These are phyloP conservation scores for Pseudomyrmex flavicornis DNA, from an alignment of 1,140 invertebrate genomes.

Conservation along the genomic window DNA sequence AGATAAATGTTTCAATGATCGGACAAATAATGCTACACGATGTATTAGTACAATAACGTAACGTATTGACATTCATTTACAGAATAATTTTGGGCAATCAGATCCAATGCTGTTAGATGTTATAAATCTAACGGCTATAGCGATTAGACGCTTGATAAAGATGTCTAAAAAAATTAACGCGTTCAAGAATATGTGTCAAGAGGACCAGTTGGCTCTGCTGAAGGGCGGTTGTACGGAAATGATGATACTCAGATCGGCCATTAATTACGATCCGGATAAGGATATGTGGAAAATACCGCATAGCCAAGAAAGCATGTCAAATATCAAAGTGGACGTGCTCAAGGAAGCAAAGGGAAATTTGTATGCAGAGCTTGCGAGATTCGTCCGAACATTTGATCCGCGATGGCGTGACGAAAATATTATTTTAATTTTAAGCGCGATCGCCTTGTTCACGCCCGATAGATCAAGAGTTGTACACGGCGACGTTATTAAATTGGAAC, in stretches of 20 bases:
- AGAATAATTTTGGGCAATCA: conserved; percentile 85
- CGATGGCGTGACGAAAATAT: conserved; percentile 95
- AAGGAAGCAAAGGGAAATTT: conserved; percentile 95
- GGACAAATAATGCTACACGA: too few relatives aligned
- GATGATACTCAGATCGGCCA: conserved; percentile 95
- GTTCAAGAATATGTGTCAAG: conserved; percentile 96
- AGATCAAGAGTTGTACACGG: conserved; percentile 92
- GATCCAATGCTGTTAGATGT: conserved; percentile 92
- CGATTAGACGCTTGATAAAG: conserved; percentile 95
- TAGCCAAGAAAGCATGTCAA: conserved; percentile 89
- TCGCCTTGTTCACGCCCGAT: conserved; percentile 94
- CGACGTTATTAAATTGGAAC: conserved; percentile 94
- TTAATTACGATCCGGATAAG: conserved; percentile 94
- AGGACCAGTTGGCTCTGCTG: conserved; percentile 95
- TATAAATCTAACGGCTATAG: conserved; percentile 95
- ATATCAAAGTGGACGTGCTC: conserved; percentile 93
- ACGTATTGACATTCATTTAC: conserved; percentile 31
- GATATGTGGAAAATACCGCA: conserved; percentile 94
- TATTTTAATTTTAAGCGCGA: conserved; percentile 95
- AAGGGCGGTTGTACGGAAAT: conserved; percentile 96
- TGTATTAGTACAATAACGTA: too few relatives aligned
- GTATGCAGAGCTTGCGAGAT: conserved; percentile 93
- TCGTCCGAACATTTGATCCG: conserved; percentile 92
- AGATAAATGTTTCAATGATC: too few relatives aligned
- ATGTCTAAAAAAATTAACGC: conserved; percentile 96